A percentile compares a stretch with the other conserved stretches of the same genome.
These are phyloP conservation scores for Lagria hirta DNA, from an alignment of 2,888 invertebrate species.

Conservation along the genomic window DNA sequence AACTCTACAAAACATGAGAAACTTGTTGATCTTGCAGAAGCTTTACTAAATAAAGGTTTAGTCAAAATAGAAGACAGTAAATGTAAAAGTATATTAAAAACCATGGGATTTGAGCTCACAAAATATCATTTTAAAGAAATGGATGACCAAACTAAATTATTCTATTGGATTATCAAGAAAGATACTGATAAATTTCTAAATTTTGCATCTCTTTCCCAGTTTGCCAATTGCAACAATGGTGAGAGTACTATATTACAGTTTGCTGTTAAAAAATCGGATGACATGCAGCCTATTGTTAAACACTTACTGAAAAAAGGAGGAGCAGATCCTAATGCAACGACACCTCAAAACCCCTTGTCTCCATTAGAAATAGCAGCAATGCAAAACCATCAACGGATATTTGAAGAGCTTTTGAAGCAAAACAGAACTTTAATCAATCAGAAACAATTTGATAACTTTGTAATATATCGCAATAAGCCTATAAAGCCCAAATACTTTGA, in stretches of 20 bases:
- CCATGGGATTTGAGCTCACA: slow-evolving; percentile 4
- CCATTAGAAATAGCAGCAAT: slow-evolving; percentile 14
- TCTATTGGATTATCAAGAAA: slow-evolving; percentile 5
- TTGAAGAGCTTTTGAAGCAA: slow-evolving; percentile 9
- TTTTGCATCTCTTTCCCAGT: slow-evolving; percentile 1
- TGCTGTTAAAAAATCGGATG: slow-evolving; percentile 4
- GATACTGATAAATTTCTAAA: not conserved
- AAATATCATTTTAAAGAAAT: not conserved
- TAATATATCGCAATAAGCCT: slow-evolving; percentile 1
- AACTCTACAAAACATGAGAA: slow-evolving; percentile 8
- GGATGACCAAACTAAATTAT: slow-evolving; percentile 10
- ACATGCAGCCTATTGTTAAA: slow-evolving; percentile 6
- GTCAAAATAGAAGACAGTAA: slow-evolving; percentile 1
- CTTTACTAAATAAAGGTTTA: slow-evolving; percentile 5
- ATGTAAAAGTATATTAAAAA: not conserved
- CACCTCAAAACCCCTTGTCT: not conserved
- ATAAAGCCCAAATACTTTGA: slow-evolving; percentile 10
- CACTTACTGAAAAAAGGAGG: slow-evolving; percentile 9
- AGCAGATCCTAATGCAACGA: slow-evolving; percentile 9
- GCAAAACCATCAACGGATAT: slow-evolving; percentile 1
- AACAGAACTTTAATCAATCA: slow-evolving; percentile 6
- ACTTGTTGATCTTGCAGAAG: not conserved
- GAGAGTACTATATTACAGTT: slow-evolving; percentile 17
- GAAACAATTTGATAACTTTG: slow-evolving; percentile 7
- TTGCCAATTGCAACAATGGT: slow-evolving; percentile 1